A percentile compares a stretch with the other conserved stretches of the same genome.
Conservation (phyloP, 2,113 vertebrate genomes). For the Tetraodon nigroviridis region DNA sequence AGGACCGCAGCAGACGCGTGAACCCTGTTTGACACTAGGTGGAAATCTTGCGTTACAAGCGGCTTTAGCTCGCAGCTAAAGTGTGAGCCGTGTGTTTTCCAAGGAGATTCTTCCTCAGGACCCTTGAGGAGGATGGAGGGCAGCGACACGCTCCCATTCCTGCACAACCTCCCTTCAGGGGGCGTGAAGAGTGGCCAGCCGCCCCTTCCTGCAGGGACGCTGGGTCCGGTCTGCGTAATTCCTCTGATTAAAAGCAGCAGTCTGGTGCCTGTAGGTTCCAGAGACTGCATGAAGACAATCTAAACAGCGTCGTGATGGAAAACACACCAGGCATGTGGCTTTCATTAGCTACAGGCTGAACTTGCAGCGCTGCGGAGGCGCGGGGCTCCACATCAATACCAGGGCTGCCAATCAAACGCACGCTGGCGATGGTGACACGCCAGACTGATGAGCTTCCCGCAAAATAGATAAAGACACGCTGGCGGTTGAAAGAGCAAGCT, state of each 20-base stretch:
- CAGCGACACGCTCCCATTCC: slow-evolving; percentile 15
- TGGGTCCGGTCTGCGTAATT: slow-evolving; percentile 47
- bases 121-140: slow-evolving; percentile 1
- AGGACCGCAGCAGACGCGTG: slow-evolving; percentile 3
- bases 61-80: not conserved
- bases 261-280: slow-evolving; percentile 44
- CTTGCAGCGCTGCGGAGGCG: slow-evolving; percentile 35
- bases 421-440: slow-evolving; percentile 17
- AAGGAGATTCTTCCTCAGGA: not conserved
- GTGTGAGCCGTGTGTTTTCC: no score
- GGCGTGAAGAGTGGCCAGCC: slow-evolving; percentile 40
- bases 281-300: slow-evolving; percentile 53
- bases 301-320: slow-evolving; percentile 63
- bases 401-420: slow-evolving; percentile 52
- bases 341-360: slow-evolving; percentile 58
- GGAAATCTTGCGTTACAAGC: slow-evolving; percentile 50
- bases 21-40: slow-evolving; percentile 50
- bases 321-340: slow-evolving; percentile 64
- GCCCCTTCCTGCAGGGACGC: slow-evolving; percentile 16
- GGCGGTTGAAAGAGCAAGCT: slow-evolving; percentile 22
- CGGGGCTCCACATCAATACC: slow-evolving; percentile 20
- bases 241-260: slow-evolving; percentile 69
- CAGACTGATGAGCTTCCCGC: slow-evolving; percentile 25
- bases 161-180: slow-evolving; percentile 13
- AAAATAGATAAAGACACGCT: slow-evolving; percentile 18